phyloP scores from a whole-genome alignment of 2,888 invertebrate species.

The Euzophera pinguis region DNA sequence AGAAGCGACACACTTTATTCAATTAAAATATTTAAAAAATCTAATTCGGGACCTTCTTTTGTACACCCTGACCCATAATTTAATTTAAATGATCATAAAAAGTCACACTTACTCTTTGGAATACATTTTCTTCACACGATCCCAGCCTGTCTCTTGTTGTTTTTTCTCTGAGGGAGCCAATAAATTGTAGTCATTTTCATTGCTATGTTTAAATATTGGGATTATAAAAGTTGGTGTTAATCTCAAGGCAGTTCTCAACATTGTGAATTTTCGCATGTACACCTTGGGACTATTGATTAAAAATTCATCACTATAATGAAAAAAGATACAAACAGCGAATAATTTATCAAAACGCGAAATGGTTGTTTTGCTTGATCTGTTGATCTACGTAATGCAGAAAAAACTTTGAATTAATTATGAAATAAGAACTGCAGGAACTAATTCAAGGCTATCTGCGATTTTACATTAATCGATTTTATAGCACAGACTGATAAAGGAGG shows the following conservation, averaged over 20 bases:
- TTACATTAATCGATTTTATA: too few species aligned
- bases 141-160: constrained; percentile 61
- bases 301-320: not conserved
- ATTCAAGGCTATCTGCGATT: too few species aligned
- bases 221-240: constrained; percentile 48
- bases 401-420: too few species aligned
- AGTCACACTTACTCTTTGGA: constrained; percentile 57
- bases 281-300: not conserved
- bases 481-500: too few species aligned
- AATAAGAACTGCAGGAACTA: too few species aligned
- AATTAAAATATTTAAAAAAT: too few species aligned
- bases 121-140: constrained; percentile 72
- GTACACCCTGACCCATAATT: too few species aligned
- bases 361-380: too few species aligned
- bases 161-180: constrained; percentile 22
- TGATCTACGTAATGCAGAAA: too few species aligned
- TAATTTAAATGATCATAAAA: not conserved
- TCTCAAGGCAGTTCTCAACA: constrained; percentile 48
- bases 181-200: constrained; percentile 42
- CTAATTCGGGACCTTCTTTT: too few species aligned
- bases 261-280: constrained; percentile 19
- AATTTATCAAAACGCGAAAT: too few species aligned
- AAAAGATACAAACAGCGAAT: not conserved
- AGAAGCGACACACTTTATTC: too few species aligned
- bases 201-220: constrained; percentile 36